Evolutionary conservation across 2,797 vertebrate species (phyloP), one percentile per base, ranked within the genome.

Genomic region (Enteromius treurensis): DNA sequence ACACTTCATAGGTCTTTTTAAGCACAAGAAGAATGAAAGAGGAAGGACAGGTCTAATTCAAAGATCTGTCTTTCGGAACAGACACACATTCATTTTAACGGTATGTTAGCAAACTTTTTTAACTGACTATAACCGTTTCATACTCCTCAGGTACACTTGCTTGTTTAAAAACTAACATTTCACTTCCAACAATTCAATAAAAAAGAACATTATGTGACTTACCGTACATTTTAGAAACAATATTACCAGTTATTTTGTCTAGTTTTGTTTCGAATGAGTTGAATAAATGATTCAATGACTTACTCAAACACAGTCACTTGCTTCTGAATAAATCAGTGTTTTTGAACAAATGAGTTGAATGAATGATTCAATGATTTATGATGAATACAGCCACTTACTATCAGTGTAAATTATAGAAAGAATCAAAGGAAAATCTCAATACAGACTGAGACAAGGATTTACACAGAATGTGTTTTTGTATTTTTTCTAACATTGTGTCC

Each of bases 1-100:
- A 80, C 73, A 82, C 26, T 76, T 70, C 34, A 78, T 79, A 47
- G 17, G 11, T 45, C 73, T 82, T 34, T 37, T 82, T 42, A 68
- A 76, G 47, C 23, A 15, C 32, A 40, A 64, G 45, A 68, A 37
- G 29, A 75, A 68, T 29, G 42, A 74, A 34, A n/a, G 21, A 9
- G n/a, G 45, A 26, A 26, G 29, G 26, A 55, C 17, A 60, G 1
- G 1, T 23, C 37, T 3, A 79, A 79, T 40, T 53, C 23, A 68
- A 26, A 64, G 75, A 65, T 78, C 13, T 10, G 8, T 23, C 29
- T 51, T 67, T 34, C 34, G 19, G 29, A 53, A 23, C 29, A 23
- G 11, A 53, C 23, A 60, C 17, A 5, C 9, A 17, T n/a, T n/a
- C 0, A 42, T 32, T 64, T 64, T 60, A 14, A 40, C 2, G 3